A percentile compares a stretch with the other conserved stretches of the same genome.
Conservation (phyloP, 2,888 invertebrate genomes). For the Campoplex nolae region DNA sequence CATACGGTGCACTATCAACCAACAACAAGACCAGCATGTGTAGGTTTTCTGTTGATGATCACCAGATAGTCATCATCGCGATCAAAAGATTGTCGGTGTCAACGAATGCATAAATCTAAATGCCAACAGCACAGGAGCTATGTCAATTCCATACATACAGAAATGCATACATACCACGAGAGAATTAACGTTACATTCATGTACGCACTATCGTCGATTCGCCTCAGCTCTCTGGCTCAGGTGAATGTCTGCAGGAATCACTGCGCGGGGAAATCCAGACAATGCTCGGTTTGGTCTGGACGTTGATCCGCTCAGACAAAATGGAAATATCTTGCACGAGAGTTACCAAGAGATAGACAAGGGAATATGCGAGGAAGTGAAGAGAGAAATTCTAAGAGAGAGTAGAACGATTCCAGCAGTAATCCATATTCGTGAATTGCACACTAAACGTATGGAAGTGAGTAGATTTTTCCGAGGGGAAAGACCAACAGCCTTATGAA, state of each 20-base stretch:
- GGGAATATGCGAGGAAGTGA: conserved; percentile 48
- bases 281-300: conserved; percentile 58
- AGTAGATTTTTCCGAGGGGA: conserved; percentile 49
- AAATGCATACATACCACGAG: conserved; percentile 9
- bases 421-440: conserved; percentile 65
- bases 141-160: not conserved
- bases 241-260: conserved; percentile 44
- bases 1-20: not conserved
- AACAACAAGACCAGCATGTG: conserved; percentile 6
- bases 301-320: conserved; percentile 68
- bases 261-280: conserved; percentile 53
- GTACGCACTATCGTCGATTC: conserved; percentile 37
- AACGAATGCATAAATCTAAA: conserved; percentile 75
- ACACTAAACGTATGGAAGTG: conserved; percentile 20
- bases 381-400: conserved; percentile 14
- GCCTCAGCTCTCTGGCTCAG: conserved; percentile 22
- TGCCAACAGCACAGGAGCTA: conserved; percentile 66
- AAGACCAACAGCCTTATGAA: conserved; percentile 25
- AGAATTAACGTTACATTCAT: conserved; percentile 31
- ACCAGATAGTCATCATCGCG: conserved; percentile 37
- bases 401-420: conserved; percentile 31
- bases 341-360: conserved; percentile 44
- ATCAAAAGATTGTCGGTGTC: conserved; percentile 30
- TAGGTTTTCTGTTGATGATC: conserved; percentile 35
- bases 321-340: conserved; percentile 67